phyloP scores from a whole-genome alignment of 2,888 invertebrate genomes.

The Spicauda simplicius region DNA sequence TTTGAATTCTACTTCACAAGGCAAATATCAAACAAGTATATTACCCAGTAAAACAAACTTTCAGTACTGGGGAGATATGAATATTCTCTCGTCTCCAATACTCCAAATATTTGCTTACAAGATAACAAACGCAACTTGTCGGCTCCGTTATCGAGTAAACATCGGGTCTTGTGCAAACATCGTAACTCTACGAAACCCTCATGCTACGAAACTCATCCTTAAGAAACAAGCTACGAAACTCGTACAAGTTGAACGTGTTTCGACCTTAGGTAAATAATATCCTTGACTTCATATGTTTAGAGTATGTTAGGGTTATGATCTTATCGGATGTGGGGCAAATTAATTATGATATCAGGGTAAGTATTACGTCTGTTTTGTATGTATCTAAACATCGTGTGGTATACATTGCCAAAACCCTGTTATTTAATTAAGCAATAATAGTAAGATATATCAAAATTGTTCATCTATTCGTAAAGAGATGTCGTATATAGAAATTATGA shows the following conservation, averaged over 20 bases:
- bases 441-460: no score
- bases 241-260: constrained; percentile 9
- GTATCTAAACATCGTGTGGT: no score
- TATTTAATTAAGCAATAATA: no score
- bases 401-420: no score
- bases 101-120: constrained; percentile 21
- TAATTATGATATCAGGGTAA: neutral
- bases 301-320: neutral
- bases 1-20: neutral
- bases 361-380: neutral
- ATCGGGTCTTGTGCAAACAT: constrained; percentile 16
- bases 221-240: constrained; percentile 8
- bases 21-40: constrained; percentile 9
- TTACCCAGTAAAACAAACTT: constrained; percentile 16
- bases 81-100: constrained; percentile 16
- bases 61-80: constrained; percentile 16
- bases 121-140: constrained; percentile 29
- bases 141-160: constrained; percentile 25
- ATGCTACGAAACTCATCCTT: constrained; percentile 7
- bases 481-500: no score
- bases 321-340: neutral
- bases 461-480: no score
- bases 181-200: constrained; percentile 19
- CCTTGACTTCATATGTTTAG: neutral
- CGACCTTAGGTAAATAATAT: constrained; percentile 11